These are phyloP conservation scores for Diglossa brunneiventris DNA, from an alignment of 2,113 vertebrate species.

Conservation along the genomic window DNA sequence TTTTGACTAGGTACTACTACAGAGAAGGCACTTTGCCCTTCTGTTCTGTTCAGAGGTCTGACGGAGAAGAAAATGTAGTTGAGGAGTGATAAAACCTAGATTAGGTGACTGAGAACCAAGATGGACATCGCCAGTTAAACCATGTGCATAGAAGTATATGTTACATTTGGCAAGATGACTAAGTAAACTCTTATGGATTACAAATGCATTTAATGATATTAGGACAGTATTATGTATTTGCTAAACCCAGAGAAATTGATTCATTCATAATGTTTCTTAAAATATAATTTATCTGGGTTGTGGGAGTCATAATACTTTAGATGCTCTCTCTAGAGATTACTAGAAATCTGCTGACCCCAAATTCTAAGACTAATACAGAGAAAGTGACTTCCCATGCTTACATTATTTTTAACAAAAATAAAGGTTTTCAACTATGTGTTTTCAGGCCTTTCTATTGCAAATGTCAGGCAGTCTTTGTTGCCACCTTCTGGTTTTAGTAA, in stretches of 20 bases:
- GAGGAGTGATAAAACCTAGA: background rate
- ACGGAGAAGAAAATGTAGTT: background rate
- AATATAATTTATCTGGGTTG: background rate
- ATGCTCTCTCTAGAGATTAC: background rate
- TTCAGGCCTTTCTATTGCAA: background rate
- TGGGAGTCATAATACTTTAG: background rate
- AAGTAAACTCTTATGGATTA: background rate
- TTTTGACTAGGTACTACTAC: background rate
- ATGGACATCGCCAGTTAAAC: background rate
- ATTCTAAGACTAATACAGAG: background rate
- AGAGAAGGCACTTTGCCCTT: background rate
- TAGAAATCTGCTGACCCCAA: background rate
- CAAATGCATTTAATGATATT: background rate
- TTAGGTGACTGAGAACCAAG: background rate
- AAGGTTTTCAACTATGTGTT: background rate
- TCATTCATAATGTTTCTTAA: background rate
- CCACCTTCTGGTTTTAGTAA: constrained; percentile 50
- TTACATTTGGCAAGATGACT: background rate
- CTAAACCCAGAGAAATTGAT: background rate
- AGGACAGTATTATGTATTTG: background rate
- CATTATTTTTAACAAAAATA: background rate
- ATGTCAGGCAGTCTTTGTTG: constrained; percentile 19
- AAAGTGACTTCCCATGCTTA: background rate
- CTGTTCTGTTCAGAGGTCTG: background rate
- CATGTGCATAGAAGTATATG: too few species aligned